Base-by-base conservation (phyloP, 35 echinoderm and acorn worm species). In the Heliocidaris tuberculata region DNA sequence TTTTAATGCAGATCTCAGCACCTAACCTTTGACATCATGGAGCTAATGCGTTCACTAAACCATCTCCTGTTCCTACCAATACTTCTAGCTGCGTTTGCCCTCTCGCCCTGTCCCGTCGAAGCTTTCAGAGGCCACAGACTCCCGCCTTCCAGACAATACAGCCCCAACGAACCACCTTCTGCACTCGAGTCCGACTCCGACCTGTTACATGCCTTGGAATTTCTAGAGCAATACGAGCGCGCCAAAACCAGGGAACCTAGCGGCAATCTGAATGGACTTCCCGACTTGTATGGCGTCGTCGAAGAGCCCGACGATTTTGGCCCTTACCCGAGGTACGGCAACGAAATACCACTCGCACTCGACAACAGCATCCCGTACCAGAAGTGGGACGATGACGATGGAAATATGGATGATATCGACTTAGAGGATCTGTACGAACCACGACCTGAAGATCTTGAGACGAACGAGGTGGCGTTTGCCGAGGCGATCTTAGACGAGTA, bases 171-270 rank as follows among this genome's bases (percentile, higher is more conserved):
- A 47, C 47, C 87, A 13, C 87, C 87, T n/a, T n/a, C n/a, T 48
- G 87, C 31, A 47, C 87, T 93, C 50, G 91, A 49, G 19, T 52
- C 91, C 31, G 91, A 93, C 48, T 49, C 91, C 0, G 91, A 93
- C n/a, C 29, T 93, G 47, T 48, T 93, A 9, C 47, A 59, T 13
- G 91, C 91, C 31, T 48, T 93, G 48, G 91, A 93, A 50, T 93
- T 93, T 48, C 49, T 93, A 30, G 91, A 93, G 29, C 47, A 59
- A 59, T 93, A 93, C 48, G 91, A 93, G 50, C 91, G 47, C 48
- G 91, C 91, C 48, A 93, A 59, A 48, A 54, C 31, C 91, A 93
- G 91, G 91, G 17, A 93, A 59, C 48, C n/a, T 49, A 93, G 31
- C 48, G 17, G n/a, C 9, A 27, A 52, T 52, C 48, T 24, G 1